Conservation (phyloP, 2,113 vertebrate species). For the Cricetomys ansorgei region DNA sequence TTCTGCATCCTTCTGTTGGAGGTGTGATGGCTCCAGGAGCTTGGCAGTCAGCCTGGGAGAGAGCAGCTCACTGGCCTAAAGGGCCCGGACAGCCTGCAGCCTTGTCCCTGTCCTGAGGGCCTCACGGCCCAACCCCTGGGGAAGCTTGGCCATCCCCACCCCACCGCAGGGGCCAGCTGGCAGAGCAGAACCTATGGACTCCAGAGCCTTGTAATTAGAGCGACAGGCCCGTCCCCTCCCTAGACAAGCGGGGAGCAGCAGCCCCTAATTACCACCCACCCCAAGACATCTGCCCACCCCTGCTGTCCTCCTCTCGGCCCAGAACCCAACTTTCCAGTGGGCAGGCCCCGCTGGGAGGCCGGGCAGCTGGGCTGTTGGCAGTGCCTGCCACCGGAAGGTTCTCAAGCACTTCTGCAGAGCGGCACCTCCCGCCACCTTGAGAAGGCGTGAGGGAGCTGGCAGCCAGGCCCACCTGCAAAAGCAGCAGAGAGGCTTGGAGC, state of each 20-base stretch:
- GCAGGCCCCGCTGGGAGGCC: slow-evolving; percentile 26
- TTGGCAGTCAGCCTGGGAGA: background rate
- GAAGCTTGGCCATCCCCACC: background rate
- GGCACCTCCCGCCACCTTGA: background rate
- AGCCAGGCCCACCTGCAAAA: background rate
- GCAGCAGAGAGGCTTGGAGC: background rate
- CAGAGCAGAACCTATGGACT: background rate
- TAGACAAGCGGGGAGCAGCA: slow-evolving; percentile 45
- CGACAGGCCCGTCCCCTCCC: slow-evolving; percentile 7
- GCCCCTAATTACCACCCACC: slow-evolving; percentile 77
- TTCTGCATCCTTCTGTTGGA: background rate
- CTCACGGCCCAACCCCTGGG: background rate
- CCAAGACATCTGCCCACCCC: slow-evolving; percentile 68
- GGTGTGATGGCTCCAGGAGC: background rate
- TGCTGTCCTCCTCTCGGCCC: slow-evolving; percentile 59
- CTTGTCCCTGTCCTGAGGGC: background rate
- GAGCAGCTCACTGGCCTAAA: background rate
- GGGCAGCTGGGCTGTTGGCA: slow-evolving; percentile 28
- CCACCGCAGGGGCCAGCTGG: slow-evolving; percentile 36
- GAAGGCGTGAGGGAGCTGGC: background rate
- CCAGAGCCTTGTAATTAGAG: slow-evolving; percentile 69
- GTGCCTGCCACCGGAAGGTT: background rate
- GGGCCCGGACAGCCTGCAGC: background rate
- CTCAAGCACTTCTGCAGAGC: slow-evolving; percentile 35
- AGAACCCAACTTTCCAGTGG: slow-evolving; percentile 58